Base-by-base conservation (phyloP, 92 coral and sea anemone species). In the Zoanthus sansibaricus region DNA sequence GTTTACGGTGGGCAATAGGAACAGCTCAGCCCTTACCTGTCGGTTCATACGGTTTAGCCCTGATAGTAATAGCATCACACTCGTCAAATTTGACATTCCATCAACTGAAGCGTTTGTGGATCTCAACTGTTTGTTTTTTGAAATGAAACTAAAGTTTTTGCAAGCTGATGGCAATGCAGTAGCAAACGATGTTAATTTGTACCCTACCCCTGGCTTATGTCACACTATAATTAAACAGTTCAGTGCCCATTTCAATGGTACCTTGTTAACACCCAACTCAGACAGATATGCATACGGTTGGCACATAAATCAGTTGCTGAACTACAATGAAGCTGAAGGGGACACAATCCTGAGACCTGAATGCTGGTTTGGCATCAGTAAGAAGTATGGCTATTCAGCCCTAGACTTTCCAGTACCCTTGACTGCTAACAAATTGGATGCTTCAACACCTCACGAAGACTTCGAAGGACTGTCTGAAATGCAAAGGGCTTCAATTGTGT, bases 211-310 rank as follows among this genome's bases (percentile, higher is more conserved):
- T 62, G 70, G 70, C 49, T 7, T 72, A 44, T 45, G 5, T n/a
- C 78, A 77, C 66, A 21, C 82, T 32, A 15, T 56, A 25, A 56
- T 25, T n/a, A 56, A 56, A 55, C 82, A 77, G 46, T 33, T 46
- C 33, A 74, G 58, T 20, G 5, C 31, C 46, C 59, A 74, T 20
- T 74, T 74, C 33, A 48, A 74, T 31, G 59, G 78, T 20, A 74
- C 78, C 33, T 51, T 74, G 32, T 33, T 74, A 48, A 74, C 31
- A 45, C 61, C 78, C 37, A 48, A 74, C 58, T 45, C 58, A 12
- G 78, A 74, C 59, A 52, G 30, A 4, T 30, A 77, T 56, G 68
- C 48, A 1, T 30, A 52, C 82, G 16, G 32, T 11, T 58, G 45
- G 21, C 55, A 1, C 59, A 30, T 77, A 5, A 33, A 52, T 25